phyloP scores from a whole-genome alignment of 2,113 vertebrate species.

The Oxyura jamaicensis region DNA sequence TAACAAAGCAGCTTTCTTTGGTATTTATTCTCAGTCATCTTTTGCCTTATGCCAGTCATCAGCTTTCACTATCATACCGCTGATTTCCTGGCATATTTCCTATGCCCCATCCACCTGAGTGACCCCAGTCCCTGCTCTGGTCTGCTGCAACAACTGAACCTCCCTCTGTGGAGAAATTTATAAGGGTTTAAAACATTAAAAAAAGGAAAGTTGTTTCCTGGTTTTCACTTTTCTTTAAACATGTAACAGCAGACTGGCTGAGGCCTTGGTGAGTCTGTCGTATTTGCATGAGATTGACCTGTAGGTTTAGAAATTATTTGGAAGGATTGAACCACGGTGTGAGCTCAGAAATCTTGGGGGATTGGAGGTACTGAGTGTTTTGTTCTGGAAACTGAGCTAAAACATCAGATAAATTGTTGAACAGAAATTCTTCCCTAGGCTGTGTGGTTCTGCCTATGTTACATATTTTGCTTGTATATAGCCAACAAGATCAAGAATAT shows the following conservation, averaged over 20 bases:
- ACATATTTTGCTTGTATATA: neutral
- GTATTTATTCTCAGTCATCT: neutral
- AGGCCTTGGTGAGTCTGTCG: neutral
- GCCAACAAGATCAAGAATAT: neutral
- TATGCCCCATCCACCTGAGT: neutral
- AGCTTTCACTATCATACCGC: neutral
- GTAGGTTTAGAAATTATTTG: neutral
- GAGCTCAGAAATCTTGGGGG: neutral
- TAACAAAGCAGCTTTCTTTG: neutral
- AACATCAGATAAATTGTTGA: neutral
- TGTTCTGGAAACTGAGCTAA: neutral
- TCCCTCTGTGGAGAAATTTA: neutral
- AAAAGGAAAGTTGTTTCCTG: neutral
- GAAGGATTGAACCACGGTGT: neutral
- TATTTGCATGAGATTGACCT: neutral
- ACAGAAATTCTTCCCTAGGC: neutral
- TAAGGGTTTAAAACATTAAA: neutral
- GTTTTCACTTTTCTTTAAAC: neutral
- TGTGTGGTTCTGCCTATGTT: neutral
- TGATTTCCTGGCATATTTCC: neutral
- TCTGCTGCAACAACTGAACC: neutral
- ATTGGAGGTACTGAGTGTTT: neutral
- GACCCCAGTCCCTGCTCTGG: neutral
- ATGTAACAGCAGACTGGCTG: neutral
- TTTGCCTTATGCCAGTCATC: neutral